phyloP scores from a whole-genome alignment of 2,888 invertebrate genomes.

The Hydriomena furcata region DNA sequence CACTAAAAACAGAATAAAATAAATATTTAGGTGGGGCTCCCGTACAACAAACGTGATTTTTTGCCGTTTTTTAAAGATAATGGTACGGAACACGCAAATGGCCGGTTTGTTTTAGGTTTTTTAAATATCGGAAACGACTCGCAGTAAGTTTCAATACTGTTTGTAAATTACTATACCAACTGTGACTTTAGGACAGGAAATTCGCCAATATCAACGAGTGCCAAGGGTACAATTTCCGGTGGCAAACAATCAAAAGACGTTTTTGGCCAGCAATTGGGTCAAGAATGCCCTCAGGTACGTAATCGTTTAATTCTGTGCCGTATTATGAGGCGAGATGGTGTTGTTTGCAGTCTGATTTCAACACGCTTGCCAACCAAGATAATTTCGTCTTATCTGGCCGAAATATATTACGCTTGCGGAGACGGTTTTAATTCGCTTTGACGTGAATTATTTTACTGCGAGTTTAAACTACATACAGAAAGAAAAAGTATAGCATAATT shows the following conservation, averaged over 20 bases:
- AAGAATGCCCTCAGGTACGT: conserved; percentile 32
- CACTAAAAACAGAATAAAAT: too few relatives aligned
- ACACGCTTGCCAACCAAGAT: conserved; percentile 13
- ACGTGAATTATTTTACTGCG: background rate
- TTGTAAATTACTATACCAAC: too few relatives aligned
- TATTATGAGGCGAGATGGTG: conserved; percentile 8
- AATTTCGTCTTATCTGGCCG: conserved; percentile 13
- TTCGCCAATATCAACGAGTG: conserved; percentile 38
- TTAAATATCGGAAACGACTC: too few relatives aligned
- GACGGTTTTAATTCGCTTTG: background rate
- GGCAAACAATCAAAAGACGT: conserved; percentile 38
- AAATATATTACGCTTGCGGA: conserved; percentile 6
- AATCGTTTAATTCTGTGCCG: conserved; percentile 26
- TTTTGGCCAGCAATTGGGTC: conserved; percentile 37
- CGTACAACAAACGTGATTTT: too few relatives aligned
- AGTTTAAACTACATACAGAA: too few relatives aligned
- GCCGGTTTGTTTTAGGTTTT: too few relatives aligned
- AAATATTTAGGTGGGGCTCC: too few relatives aligned
- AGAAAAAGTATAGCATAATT: too few relatives aligned
- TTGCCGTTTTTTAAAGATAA: too few relatives aligned
- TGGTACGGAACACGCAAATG: too few relatives aligned
- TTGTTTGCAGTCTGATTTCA: conserved; percentile 8
- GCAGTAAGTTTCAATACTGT: too few relatives aligned
- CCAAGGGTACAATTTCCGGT: conserved; percentile 45
- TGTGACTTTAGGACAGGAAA: conserved; percentile 32